Evolutionary conservation across 2,888 invertebrate genomes (phyloP), one percentile per base, ranked within the genome.

Genomic region (Acronicta leporina): DNA sequence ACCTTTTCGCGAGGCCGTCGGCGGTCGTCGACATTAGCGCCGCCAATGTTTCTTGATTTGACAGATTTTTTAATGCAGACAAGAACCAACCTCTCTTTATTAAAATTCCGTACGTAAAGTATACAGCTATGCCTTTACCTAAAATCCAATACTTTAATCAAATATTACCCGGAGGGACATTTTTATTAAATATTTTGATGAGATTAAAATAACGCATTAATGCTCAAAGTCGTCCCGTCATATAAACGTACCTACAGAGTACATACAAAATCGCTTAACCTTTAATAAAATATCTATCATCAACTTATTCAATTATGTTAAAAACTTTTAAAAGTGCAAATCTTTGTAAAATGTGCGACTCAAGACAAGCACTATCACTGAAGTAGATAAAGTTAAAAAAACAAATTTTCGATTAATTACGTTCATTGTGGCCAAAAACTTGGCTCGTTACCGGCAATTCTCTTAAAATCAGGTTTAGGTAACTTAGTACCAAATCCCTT

Each of bases 381-480:
- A 83, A 79, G 67, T 76, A 80, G 81, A 83, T 80, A 73, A 84
- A 87, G 85, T 87, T 84, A 84, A 87, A 88, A n/a, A 88, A 86
- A 63, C 59, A 87, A 89, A 83, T 90, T 87, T 82, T 81, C 88
- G 80, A 89, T 89, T 91, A 92, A 91, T 93, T 90, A 92, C 86
- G 89, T 88, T 90, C 90, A 91, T 90, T 92, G 92, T 90, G 92
- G 90, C 79, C 78, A 82, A 83, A 89, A 94, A 94, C 89, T 93
- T 93, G 72, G 91, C 89, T 93, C 94, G 89, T 94, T 94, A 93
- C 88, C 83, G 85, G 80, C 86, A 82, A 87, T 89, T 89, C 88
- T 89, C 86, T 88, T 86, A 88, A 89, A 90, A 89, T 90, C 85
- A 85, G 85, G 86, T 91, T 90, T 88, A n/a, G n/a, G n/a, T n/a